These are phyloP conservation scores for Upupa epops DNA, from an alignment of 2,113 vertebrate genomes.

Conservation along the genomic window DNA sequence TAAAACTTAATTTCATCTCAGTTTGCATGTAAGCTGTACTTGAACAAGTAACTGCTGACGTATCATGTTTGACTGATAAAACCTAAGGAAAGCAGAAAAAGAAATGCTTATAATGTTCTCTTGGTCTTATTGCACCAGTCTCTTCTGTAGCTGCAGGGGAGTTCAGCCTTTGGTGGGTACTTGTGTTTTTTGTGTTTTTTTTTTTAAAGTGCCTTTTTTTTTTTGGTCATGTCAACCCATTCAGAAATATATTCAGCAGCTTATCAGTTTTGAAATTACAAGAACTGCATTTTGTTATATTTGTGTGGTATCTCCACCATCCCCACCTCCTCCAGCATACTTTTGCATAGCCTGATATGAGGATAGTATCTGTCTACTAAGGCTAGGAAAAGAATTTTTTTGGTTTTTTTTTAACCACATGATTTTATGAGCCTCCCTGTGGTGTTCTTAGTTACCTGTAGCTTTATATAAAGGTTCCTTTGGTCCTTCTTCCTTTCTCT, in stretches of 20 bases:
- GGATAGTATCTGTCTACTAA: not conserved
- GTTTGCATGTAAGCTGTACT: not conserved
- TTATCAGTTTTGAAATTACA: not conserved
- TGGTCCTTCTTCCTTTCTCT: conserved; percentile 35
- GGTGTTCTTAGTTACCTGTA: conserved; percentile 25
- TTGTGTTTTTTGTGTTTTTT: not conserved
- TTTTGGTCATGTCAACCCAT: not conserved
- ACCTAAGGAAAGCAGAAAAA: not conserved
- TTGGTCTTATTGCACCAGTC: not conserved
- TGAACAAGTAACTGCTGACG: not conserved
- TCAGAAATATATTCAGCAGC: not conserved
- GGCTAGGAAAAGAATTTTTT: conserved; percentile 11
- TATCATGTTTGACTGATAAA: not conserved
- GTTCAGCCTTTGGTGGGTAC: not conserved
- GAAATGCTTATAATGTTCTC: not conserved
- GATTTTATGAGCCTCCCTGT: conserved; percentile 36
- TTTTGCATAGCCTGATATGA: not conserved
- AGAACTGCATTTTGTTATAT: not conserved
- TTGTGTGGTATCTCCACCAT: not conserved
- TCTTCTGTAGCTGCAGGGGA: not conserved
- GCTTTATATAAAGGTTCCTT: conserved; percentile 43
- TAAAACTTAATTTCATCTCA: not conserved
- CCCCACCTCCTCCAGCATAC: not conserved
- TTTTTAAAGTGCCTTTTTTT: not conserved
- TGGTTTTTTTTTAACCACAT: conserved; percentile 2